phyloP scores from a whole-genome alignment of 2,888 invertebrate species.

The Caenorhabditis panamensis region DNA sequence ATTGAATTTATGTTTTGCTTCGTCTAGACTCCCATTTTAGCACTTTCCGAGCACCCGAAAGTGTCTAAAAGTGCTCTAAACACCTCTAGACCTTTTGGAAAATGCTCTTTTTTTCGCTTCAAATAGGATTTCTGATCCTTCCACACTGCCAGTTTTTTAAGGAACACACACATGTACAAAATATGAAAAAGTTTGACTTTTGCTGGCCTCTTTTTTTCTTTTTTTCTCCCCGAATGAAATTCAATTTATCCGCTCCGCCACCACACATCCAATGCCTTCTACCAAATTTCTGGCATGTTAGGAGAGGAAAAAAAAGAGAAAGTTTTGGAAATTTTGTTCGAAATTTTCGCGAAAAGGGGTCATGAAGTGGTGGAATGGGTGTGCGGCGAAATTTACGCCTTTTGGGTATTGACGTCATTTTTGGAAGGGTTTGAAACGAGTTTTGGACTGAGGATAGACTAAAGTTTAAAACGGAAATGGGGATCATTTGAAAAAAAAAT shows the following conservation, averaged over 20 bases:
- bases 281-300: constrained; percentile 16
- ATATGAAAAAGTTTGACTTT: constrained; percentile 7
- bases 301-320: not conserved
- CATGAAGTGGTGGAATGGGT: constrained; percentile 28
- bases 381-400: constrained; percentile 44
- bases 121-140: not conserved
- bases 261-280: constrained; percentile 8
- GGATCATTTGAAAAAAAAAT: not conserved
- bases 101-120: too few relatives aligned
- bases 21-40: not conserved
- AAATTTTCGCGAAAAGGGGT: constrained; percentile 39
- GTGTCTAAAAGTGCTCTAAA: not conserved
- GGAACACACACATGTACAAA: constrained; percentile 39
- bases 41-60: not conserved
- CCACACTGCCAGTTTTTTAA: constrained; percentile 10
- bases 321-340: constrained; percentile 49
- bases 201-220: too few relatives aligned
- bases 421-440: not conserved
- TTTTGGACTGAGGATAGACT: not conserved
- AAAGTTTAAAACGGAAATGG: not conserved
- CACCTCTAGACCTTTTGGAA: too few relatives aligned
- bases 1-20: not conserved
- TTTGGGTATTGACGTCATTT: constrained; percentile 20
- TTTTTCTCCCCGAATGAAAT: constrained; percentile 10
- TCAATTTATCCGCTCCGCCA: constrained; percentile 21